Base-by-base conservation (phyloP, 2,888 invertebrate species). In the Hydriomena furcata region DNA sequence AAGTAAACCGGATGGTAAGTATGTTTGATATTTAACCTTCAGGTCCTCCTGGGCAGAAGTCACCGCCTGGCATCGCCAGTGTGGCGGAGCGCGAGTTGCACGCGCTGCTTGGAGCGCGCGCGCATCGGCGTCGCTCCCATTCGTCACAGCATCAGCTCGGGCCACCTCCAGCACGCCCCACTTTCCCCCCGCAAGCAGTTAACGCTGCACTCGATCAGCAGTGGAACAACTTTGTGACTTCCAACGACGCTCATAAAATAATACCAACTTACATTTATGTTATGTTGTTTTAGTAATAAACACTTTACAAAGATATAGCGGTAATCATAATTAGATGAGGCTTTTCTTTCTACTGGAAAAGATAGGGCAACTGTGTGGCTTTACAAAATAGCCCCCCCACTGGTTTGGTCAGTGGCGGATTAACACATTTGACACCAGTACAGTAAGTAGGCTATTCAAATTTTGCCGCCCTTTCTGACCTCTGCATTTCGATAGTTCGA, bases 1-100 rank as follows among this genome's bases (percentile, higher is more conserved):
- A n/a, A n/a, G n/a, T n/a, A n/a, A n/a, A n/a, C n/a, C n/a, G n/a
- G n/a, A n/a, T n/a, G n/a, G n/a, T n/a, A n/a, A n/a, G n/a, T n/a
- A n/a, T n/a, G n/a, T n/a, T n/a, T n/a, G n/a, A n/a, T n/a, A n/a
- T n/a, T n/a, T n/a, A n/a, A n/a, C n/a, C n/a, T 27, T 8, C 27
- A 37, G 37, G 17, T 37, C n/a, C n/a, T 7, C 23, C 7, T 12
- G 24, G 12, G 11, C 23, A 11, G 36, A 8, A 1, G 21, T 10
- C 34, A 42, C 13, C 35, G 17, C 21, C 5, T n/a, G 21, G 35
- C 30, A 30, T 24, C 13, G 25, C 11, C 6, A 79, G 67, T 43
- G 68, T 73, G 6, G 87, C 87, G 0, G 82, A 82, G 58, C 77
- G 83, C 2, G 82, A 84, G 63, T 66, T 87, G 52, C 66, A 66